Percentiles rank a stretch among this genome's conserved stretches.
phyloP scores from a whole-genome alignment of 2,113 vertebrate genomes.

The Platichthys flesus region DNA sequence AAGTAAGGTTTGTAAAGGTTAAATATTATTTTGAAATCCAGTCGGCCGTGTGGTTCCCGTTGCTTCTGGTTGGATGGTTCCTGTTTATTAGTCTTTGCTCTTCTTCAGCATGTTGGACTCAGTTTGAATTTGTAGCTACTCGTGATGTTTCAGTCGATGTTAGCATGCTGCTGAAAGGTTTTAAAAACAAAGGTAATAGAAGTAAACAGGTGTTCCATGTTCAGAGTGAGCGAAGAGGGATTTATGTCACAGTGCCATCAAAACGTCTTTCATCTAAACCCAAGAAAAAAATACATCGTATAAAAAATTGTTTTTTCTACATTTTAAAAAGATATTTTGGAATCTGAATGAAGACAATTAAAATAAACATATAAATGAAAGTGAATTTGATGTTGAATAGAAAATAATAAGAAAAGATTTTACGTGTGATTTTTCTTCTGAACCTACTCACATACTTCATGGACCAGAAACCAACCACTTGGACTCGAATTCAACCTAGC shows the following conservation, averaged over 20 bases:
- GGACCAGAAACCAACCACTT: constrained; percentile 37
- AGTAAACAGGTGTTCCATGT: constrained; percentile 27
- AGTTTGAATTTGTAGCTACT: constrained; percentile 65
- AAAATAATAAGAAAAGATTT: constrained; percentile 53
- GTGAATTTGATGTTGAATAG: constrained; percentile 66
- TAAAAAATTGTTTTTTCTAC: constrained; percentile 48
- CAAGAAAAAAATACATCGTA: constrained; percentile 24
- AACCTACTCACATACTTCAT: constrained; percentile 28
- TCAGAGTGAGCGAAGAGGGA: constrained; percentile 42
- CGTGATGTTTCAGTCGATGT: constrained; percentile 65
- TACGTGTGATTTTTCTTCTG: constrained; percentile 54
- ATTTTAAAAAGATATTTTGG: constrained; percentile 74
- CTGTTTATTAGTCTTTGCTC: constrained; percentile 29
- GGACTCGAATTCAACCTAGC: constrained; percentile 47
- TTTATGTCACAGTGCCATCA: constrained; percentile 49
- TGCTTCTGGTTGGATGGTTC: neutral
- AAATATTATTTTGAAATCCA: neutral
- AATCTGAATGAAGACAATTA: constrained; percentile 61
- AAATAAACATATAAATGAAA: constrained; percentile 31
- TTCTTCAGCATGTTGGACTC: constrained; percentile 63
- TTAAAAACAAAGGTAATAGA: constrained; percentile 35
- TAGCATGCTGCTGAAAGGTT: constrained; percentile 73
- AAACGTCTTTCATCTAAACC: constrained; percentile 40
- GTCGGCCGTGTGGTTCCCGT: neutral
- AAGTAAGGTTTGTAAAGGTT: no score